Evolutionary conservation across 2,888 invertebrate genomes (phyloP).

Genomic region (Xanthorhoe designata): DNA sequence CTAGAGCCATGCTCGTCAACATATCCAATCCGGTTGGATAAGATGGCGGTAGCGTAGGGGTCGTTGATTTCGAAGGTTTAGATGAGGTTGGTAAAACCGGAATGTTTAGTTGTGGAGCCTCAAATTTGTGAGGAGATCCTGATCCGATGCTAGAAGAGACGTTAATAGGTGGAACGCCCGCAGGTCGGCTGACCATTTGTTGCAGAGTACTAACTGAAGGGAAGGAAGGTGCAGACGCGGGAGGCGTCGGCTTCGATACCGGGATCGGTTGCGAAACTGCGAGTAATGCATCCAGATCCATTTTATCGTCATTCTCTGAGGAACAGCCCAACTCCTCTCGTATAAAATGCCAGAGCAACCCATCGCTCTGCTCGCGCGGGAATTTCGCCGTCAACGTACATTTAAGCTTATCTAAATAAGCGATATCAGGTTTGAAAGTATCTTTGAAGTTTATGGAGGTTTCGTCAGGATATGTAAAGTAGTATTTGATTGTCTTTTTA

Average conservation of each 20-base stretch:
- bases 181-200: constrained; percentile 82
- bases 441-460: constrained; percentile 81
- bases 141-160: constrained; percentile 78
- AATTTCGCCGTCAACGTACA: constrained; percentile 92
- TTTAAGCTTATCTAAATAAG: constrained; percentile 94
- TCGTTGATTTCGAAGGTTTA: constrained; percentile 84
- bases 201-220: constrained; percentile 81
- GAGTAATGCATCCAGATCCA: constrained; percentile 85
- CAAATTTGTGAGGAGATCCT: constrained; percentile 83
- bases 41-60: constrained; percentile 80
- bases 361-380: constrained; percentile 92
- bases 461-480: constrained; percentile 85
- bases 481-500: constrained; percentile 94
- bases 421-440: constrained; percentile 89
- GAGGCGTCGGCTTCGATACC: constrained; percentile 71
- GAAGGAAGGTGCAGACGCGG: constrained; percentile 74
- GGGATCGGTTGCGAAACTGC: constrained; percentile 86
- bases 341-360: constrained; percentile 92
- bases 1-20: constrained; percentile 82
- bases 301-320: constrained; percentile 88
- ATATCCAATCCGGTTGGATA: constrained; percentile 81
- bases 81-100: constrained; percentile 86
- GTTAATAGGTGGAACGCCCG: constrained; percentile 80
- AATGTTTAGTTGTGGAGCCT: constrained; percentile 85
- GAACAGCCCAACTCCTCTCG: constrained; percentile 90